phyloP scores from a whole-genome alignment of 2,888 invertebrate genomes.

The Erebia epiphron region DNA sequence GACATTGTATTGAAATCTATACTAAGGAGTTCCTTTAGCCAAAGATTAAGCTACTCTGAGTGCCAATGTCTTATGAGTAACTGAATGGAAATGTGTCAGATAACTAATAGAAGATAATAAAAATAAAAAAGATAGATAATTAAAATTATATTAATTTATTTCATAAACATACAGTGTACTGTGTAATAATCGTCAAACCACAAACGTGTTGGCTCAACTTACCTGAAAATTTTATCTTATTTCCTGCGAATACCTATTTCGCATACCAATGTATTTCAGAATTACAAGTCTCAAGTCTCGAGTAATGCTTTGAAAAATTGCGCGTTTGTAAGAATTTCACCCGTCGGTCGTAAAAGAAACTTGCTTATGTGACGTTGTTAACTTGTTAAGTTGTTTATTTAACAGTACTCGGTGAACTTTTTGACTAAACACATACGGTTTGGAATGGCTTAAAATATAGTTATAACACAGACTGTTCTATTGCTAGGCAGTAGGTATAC shows the following conservation, averaged over 20 bases:
- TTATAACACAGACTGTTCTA: too few species aligned
- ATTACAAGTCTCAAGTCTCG: constrained; percentile 42
- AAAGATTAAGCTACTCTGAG: too few species aligned
- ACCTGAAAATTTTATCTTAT: background rate
- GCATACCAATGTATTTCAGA: constrained; percentile 33
- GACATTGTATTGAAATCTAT: too few species aligned
- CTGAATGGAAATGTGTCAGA: too few species aligned
- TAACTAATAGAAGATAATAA: too few species aligned
- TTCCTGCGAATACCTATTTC: background rate
- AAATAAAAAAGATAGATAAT: too few species aligned
- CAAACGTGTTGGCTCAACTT: background rate
- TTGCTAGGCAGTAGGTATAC: too few species aligned
- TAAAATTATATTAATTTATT: too few species aligned
- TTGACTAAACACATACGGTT: background rate
- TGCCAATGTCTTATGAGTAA: too few species aligned
- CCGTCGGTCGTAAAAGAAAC: constrained; percentile 42
- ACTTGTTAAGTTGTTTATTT: constrained; percentile 44
- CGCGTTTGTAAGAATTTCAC: constrained; percentile 40
- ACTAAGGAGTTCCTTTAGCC: too few species aligned
- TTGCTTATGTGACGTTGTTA: constrained; percentile 48
- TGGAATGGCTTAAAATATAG: background rate
- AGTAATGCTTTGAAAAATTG: constrained; percentile 46
- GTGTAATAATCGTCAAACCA: background rate
- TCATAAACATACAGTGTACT: background rate
- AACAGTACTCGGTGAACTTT: constrained; percentile 17